Evolutionary conservation across 2,113 vertebrate species (phyloP).

Genomic region (Platichthys stellatus): DNA sequence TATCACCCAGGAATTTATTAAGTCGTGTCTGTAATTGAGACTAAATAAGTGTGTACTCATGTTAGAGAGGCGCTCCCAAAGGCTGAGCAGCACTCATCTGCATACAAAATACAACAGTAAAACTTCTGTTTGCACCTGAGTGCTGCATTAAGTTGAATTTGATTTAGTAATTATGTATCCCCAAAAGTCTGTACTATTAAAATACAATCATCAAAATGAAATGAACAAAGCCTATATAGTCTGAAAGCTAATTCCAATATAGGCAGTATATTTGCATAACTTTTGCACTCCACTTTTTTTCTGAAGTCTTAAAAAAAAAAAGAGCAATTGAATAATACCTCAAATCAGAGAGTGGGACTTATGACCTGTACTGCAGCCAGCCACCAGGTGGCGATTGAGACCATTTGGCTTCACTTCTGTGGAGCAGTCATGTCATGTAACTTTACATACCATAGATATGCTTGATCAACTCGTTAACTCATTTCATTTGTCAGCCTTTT

Average conservation of each 20-base stretch:
- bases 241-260: too few relatives aligned
- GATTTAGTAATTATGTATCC: background rate
- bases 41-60: conserved; percentile 71
- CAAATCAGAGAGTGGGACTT: background rate
- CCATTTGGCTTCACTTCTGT: background rate
- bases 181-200: too few relatives aligned
- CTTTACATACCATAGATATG: too few relatives aligned
- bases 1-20: conserved; percentile 66
- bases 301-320: too few relatives aligned
- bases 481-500: too few relatives aligned
- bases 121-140: background rate
- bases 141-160: background rate
- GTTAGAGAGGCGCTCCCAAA: conserved; percentile 59
- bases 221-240: too few relatives aligned
- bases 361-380: background rate
- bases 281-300: too few relatives aligned
- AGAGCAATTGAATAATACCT: too few relatives aligned
- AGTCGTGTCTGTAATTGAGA: conserved; percentile 76
- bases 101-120: conserved; percentile 7
- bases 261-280: too few relatives aligned
- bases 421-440: background rate
- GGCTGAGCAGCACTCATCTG: conserved; percentile 43
- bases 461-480: too few relatives aligned
- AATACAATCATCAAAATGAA: too few relatives aligned
- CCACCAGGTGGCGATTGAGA: background rate